Base-by-base conservation (phyloP, 2,113 vertebrate genomes). In the Oxyura jamaicensis region DNA sequence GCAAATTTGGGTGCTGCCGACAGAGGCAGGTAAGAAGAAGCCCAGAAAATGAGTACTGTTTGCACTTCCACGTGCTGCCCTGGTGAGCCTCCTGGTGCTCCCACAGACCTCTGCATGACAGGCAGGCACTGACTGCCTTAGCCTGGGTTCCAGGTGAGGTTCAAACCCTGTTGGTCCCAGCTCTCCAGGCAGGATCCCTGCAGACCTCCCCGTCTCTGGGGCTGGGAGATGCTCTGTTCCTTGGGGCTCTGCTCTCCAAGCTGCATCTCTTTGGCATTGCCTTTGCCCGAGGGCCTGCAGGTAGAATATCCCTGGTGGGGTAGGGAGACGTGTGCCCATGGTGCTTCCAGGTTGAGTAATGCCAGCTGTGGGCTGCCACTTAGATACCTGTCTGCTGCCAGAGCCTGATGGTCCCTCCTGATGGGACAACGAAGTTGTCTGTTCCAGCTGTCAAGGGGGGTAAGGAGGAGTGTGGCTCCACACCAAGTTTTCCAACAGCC, bases 261-360 rank as follows among this genome's bases (percentile, higher is more conserved):
- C 52, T 31, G 3, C 41, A 19, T 67, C 46, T 81, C 35, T 50
- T 25, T 33, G 12, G 13, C 4, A 2, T 77, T 63, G 42, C 8
- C 48, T 84, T 84, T 3, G 39, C 36, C 53, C 11, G 4, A 8
- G 29, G 29, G 29, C 69, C 69, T 31, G 1, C 16, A 10, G 0
- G 0, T 13, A 59, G 67, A 2, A 0, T n/a, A 19, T 46, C 19
- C 25, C 0, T 0, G 33, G 4, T 67, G 71, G 44, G 28, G 58
- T 0, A 1, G n/a, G 59, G 41, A 69, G 55, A 77, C 81, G 59
- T 67, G 68, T 2, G 5, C n/a, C 4, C 2, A 5, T 35, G 63
- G 8, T n/a, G 25, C n/a, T 35, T 76, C 52, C 5, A 5, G 55
- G 4, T 36, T 28, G 73, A 60, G 46, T 52, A 5, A 12, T 2